phyloP scores from a whole-genome alignment of 2,888 invertebrate species.

The Gryllus longicercus region DNA sequence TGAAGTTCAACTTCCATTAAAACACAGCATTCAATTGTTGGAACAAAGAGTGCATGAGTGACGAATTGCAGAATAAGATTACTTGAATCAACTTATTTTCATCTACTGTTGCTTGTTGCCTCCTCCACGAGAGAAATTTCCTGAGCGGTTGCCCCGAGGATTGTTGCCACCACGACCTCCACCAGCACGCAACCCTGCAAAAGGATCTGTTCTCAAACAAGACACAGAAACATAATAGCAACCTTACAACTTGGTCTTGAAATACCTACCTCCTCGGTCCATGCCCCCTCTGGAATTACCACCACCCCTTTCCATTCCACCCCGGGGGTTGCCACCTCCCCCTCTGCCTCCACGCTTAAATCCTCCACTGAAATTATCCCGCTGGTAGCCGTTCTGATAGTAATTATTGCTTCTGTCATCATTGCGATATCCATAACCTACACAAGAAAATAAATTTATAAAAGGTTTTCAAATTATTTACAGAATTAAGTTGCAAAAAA shows the following conservation, averaged over 20 bases:
- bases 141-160: slow-evolving; percentile 25
- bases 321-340: slow-evolving; percentile 39
- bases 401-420: slow-evolving; percentile 43
- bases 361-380: slow-evolving; percentile 39
- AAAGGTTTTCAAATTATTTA: not conserved
- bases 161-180: slow-evolving; percentile 45
- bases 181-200: slow-evolving; percentile 46
- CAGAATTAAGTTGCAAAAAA: no score
- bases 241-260: no score
- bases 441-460: slow-evolving; percentile 26
- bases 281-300: slow-evolving; percentile 42
- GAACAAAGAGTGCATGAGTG: slow-evolving; percentile 3
- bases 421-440: slow-evolving; percentile 42
- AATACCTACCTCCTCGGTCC: slow-evolving; percentile 40
- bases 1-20: not conserved
- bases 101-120: slow-evolving; percentile 30
- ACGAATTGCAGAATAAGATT: slow-evolving; percentile 6
- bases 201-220: not conserved
- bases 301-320: slow-evolving; percentile 36
- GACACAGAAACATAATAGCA: not conserved
- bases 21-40: not conserved
- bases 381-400: slow-evolving; percentile 49
- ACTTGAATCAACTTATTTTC: not conserved
- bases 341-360: slow-evolving; percentile 44
- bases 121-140: slow-evolving; percentile 29